Base-by-base conservation (phyloP, 2,797 vertebrate species). In the Phataginus tricuspis region DNA sequence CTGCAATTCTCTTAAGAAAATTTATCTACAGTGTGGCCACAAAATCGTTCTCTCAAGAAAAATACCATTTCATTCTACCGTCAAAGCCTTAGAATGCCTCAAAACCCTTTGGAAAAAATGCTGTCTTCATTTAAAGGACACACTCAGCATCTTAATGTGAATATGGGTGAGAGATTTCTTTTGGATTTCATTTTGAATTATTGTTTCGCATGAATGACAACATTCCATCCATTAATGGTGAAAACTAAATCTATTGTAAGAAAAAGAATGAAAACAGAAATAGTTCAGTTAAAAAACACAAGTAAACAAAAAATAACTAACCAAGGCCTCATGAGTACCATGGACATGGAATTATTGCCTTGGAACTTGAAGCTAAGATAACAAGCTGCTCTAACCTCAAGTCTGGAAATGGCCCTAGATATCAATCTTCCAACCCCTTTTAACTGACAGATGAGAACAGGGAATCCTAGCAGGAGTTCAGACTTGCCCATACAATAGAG, bases 121-220 rank as follows among this genome's bases (percentile, higher is more conserved):
- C 15, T 72, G 18, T 64, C 4, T 94, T 96, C 11, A 74, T 74
- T 78, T 89, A 93, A 97, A 92, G 77, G 88, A 7, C 2, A 91
- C 2, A 79, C 51, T 3, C 15, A 77, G 29, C 7, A 68, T 93
- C 7, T 74, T 75, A 86, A 91, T 55, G 23, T 87, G 64, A 94
- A 80, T 68, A 90, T 66, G 78, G 15, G 31, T 79, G 51, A 51
- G 63, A 57, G 16, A 75, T 34, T 94, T 93, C 49, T 29, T 88
- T 89, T 68, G 61, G 37, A 53, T 59, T 86, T 91, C 55, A 88
- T 91, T 96, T 79, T 92, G 57, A 96, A 91, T 91, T 86, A 91
- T 53, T 77, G 18, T 27, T 72, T 90, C 69, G 27, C 4, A 59
- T 95, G 25, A 89, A 91, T 91, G 51, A 78, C 39, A 82, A 78